Conservation (phyloP, 2,888 invertebrate species). For the Caradrina clavipalpis region DNA sequence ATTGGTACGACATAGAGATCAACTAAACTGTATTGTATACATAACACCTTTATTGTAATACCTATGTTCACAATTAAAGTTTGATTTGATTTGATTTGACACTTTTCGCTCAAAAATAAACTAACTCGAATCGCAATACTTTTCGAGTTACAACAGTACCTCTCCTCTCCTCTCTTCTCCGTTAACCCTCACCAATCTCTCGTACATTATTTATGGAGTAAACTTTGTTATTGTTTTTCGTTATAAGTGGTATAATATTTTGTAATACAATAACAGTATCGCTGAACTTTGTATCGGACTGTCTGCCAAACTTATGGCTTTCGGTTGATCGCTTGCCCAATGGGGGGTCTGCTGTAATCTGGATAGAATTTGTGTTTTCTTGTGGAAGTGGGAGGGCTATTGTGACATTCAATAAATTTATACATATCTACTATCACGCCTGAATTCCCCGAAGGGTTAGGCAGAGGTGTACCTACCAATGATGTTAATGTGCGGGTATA, state of each 20-base stretch:
- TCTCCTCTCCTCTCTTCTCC: too few species aligned
- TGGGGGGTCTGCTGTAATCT: constrained; percentile 19
- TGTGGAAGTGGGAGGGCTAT: neutral
- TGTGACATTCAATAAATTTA: too few species aligned
- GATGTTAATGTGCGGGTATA: too few species aligned
- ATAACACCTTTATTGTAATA: too few species aligned
- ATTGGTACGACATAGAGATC: too few species aligned
- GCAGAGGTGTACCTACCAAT: too few species aligned
- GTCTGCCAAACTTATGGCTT: constrained; percentile 60
- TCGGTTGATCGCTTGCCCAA: constrained; percentile 59
- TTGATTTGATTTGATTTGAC: neutral
- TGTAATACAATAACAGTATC: constrained; percentile 67
- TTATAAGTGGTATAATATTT: constrained; percentile 76
- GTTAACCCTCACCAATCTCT: constrained; percentile 71
- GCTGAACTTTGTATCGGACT: constrained; percentile 58
- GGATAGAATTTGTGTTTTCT: constrained; percentile 1
- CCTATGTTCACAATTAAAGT: too few species aligned
- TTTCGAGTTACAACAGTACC: constrained; percentile 63
- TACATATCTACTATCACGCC: too few species aligned
- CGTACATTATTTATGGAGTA: constrained; percentile 83
- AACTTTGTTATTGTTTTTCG: constrained; percentile 85
- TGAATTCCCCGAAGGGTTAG: too few species aligned
- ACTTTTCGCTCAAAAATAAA: neutral
- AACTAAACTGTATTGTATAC: too few species aligned
- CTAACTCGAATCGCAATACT: neutral